phyloP scores from a whole-genome alignment of 1,140 invertebrate species.

The Teleogryllus occipitalis region DNA sequence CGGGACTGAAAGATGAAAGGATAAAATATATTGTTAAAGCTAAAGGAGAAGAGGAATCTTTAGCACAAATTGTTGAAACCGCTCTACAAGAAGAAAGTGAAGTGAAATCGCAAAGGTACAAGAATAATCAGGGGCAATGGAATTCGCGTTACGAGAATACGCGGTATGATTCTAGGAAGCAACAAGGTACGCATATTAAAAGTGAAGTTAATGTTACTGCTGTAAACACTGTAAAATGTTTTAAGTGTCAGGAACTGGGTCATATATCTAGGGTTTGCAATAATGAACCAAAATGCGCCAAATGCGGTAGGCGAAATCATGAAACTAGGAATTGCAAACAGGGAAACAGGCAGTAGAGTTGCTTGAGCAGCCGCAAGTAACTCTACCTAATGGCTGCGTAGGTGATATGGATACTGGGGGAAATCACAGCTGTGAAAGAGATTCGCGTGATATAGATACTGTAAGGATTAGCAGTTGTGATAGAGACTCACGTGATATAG shows the following conservation, averaged over 20 bases:
- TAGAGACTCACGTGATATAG: background rate
- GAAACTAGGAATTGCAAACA: background rate
- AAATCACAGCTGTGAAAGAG: background rate
- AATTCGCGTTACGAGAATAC: background rate
- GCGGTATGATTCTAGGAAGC: background rate
- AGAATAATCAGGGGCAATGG: background rate
- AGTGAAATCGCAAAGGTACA: background rate
- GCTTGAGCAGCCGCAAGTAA: background rate
- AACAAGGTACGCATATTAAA: background rate
- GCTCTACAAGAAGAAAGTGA: background rate
- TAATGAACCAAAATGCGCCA: background rate
- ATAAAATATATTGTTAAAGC: background rate
- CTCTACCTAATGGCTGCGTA: background rate
- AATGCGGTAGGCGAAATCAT: background rate
- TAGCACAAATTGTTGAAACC: background rate
- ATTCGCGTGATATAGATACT: background rate
- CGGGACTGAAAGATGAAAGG: conserved; percentile 9
- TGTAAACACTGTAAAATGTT: background rate
- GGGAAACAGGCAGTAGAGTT: conserved; percentile 4
- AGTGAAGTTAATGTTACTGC: background rate
- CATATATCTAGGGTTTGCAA: background rate
- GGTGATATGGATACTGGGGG: background rate
- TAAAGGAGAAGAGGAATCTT: background rate
- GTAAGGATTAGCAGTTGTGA: background rate
- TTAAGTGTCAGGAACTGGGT: background rate